Evolutionary conservation across 2,888 invertebrate genomes (phyloP).

Genomic region (Aphrophora alni): DNA sequence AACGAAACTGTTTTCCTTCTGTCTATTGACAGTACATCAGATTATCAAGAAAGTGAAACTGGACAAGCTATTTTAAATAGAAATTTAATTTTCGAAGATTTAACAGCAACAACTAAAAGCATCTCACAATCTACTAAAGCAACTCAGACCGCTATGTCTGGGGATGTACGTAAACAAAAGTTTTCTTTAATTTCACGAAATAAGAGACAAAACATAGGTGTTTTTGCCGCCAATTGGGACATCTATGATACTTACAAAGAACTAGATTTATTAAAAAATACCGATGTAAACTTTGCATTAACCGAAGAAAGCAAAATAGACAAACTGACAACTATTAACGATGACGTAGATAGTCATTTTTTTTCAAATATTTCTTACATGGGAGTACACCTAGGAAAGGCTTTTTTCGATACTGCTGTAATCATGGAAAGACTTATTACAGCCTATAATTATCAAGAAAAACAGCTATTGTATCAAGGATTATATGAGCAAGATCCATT

Average conservation of each 20-base stretch:
- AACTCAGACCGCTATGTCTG: not conserved
- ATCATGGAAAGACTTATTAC: constrained; percentile 73
- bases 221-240: constrained; percentile 78
- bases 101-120: not conserved
- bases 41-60: not conserved
- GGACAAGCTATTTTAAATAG: not conserved
- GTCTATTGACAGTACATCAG: not conserved
- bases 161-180: not conserved
- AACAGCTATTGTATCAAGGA: constrained; percentile 73
- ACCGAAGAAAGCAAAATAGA: not conserved
- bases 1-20: constrained; percentile 28
- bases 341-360: not conserved
- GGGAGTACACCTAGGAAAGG: constrained; percentile 9
- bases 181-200: not conserved
- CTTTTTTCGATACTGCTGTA: constrained; percentile 68
- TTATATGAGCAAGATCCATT: constrained; percentile 67
- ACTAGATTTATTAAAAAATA: too few relatives aligned
- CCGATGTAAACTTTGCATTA: not conserved
- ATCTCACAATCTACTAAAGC: constrained; percentile 23
- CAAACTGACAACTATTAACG: not conserved
- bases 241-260: constrained; percentile 73
- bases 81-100: constrained; percentile 6
- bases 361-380: not conserved
- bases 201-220: constrained; percentile 6
- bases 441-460: not conserved